phyloP scores from a whole-genome alignment of 2,888 invertebrate genomes.

The Margaritifera margaritifera region DNA sequence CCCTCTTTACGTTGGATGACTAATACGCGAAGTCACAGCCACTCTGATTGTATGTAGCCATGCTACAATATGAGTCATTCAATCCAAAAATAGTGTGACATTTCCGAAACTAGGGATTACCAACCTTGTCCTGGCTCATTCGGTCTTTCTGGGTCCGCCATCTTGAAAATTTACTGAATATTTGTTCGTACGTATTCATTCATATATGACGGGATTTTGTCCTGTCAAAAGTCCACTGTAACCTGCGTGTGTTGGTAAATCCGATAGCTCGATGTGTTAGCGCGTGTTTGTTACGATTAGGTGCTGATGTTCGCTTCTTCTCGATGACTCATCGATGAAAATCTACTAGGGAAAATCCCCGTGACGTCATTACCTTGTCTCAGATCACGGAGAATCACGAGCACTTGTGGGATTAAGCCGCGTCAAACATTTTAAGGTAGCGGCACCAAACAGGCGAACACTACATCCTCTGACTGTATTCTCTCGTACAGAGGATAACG shows the following conservation, averaged over 20 bases:
- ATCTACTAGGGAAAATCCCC: slow-evolving; percentile 69
- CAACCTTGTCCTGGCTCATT: slow-evolving; percentile 61
- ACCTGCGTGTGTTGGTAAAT: slow-evolving; percentile 21
- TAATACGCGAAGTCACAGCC: too few species aligned
- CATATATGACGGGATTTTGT: slow-evolving; percentile 29
- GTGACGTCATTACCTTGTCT: slow-evolving; percentile 58
- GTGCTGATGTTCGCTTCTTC: slow-evolving; percentile 64
- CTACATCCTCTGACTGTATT: too few species aligned
- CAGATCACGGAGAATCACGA: slow-evolving; percentile 17
- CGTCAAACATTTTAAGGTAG: too few species aligned
- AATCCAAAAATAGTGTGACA: slow-evolving; percentile 56
- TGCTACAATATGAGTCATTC: slow-evolving; percentile 49
- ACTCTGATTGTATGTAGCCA: background rate
- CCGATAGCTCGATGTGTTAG: slow-evolving; percentile 26
- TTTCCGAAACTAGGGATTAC: slow-evolving; percentile 40
- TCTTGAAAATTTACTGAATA: slow-evolving; percentile 58
- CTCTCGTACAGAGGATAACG: too few species aligned
- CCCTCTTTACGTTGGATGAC: too few species aligned
- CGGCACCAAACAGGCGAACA: too few species aligned
- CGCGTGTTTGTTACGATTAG: slow-evolving; percentile 48
- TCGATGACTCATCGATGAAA: slow-evolving; percentile 68
- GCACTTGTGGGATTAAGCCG: too few species aligned
- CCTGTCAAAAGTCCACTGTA: slow-evolving; percentile 21
- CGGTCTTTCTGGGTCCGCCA: slow-evolving; percentile 64
- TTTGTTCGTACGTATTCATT: slow-evolving; percentile 28